Conservation (phyloP, 2,113 vertebrate genomes). For the Mastomys coucha region DNA sequence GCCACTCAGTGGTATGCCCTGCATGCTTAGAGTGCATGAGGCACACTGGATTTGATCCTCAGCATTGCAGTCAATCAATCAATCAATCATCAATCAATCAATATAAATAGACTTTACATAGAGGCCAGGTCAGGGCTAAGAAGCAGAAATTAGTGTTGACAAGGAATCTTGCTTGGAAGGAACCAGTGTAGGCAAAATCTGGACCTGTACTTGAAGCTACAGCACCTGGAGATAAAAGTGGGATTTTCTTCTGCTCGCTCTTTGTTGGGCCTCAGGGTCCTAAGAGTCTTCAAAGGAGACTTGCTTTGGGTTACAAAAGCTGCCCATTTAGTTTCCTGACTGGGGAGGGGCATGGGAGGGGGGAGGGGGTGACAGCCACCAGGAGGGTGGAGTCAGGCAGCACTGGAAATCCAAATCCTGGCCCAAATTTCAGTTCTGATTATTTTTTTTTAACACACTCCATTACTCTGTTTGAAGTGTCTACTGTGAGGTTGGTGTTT, state of each 20-base stretch:
- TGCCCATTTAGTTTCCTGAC: background rate
- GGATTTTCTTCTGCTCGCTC: slow-evolving; percentile 28
- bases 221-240: background rate
- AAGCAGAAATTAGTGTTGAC: background rate
- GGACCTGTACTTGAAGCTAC: background rate
- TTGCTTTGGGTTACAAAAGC: background rate
- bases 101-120: background rate
- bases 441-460: background rate
- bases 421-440: background rate
- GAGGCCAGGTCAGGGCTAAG: background rate
- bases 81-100: background rate
- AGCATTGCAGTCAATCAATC: background rate
- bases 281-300: background rate
- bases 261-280: background rate
- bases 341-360: background rate
- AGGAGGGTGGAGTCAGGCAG: background rate
- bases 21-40: background rate
- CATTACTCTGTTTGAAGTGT: background rate
- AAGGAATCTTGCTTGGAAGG: background rate
- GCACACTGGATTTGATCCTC: background rate
- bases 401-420: background rate
- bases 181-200: background rate
- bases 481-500: background rate
- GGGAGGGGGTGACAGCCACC: background rate
- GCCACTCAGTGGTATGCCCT: background rate